phyloP scores from a whole-genome alignment of 2,797 vertebrate genomes.

The Alca torda region DNA sequence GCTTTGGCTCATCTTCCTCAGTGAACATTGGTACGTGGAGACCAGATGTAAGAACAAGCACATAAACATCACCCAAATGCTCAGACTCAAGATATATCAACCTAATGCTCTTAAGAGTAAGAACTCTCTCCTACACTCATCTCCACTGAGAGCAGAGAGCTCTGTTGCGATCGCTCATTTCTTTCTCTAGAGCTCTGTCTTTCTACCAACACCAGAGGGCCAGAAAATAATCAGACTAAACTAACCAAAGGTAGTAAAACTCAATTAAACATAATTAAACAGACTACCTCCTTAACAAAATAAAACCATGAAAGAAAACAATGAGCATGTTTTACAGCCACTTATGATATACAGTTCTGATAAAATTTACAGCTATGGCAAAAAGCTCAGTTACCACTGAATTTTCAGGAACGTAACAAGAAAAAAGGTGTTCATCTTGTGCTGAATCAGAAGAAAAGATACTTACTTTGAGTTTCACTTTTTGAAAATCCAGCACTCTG shows the following conservation, averaged over 20 bases:
- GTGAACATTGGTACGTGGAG: background rate
- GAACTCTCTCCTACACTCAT: background rate
- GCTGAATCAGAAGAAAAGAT: background rate
- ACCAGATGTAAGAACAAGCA: background rate
- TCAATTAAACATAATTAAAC: background rate
- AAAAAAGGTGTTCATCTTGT: background rate
- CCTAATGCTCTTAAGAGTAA: background rate
- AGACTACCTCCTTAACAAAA: background rate
- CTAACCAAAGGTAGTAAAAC: background rate
- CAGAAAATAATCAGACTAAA: background rate
- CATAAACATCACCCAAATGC: background rate
- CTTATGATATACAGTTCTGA: background rate
- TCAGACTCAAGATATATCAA: background rate
- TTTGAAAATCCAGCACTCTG: slow-evolving; percentile 96
- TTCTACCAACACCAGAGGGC: background rate
- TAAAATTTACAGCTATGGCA: background rate
- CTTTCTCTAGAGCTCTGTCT: background rate
- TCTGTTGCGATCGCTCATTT: background rate
- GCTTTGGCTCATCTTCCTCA: background rate
- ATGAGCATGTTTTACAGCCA: background rate
- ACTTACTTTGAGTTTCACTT: slow-evolving; percentile 93
- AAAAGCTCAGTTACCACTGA: background rate
- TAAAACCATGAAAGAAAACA: background rate
- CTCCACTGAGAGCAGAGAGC: background rate
- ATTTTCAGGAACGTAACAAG: background rate